Base-by-base conservation (phyloP, 92 coral and sea anemone species). In the Muricea muricata region DNA sequence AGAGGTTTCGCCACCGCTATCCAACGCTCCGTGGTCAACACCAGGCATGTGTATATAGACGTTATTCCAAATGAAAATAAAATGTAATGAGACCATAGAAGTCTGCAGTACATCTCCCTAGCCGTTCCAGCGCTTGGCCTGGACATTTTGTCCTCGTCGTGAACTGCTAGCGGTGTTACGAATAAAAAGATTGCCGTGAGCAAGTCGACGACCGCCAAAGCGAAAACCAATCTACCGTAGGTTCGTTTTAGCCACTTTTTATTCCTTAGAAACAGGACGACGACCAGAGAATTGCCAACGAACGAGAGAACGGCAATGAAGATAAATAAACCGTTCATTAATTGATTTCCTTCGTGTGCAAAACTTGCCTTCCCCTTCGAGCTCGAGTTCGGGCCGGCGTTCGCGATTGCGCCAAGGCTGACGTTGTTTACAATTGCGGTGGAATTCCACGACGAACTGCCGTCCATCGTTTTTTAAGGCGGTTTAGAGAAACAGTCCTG, bases 231-330 rank as follows among this genome's bases (percentile, higher is more conserved):
- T 20, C 81, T 3, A 10, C 81, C 81, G 33, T 76, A 76, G 25
- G 81, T 55, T 47, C 60, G 23, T 37, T 52, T 52, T 20, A 76
- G 30, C 81, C 81, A 76, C 37, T 76, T 76, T 32, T 57, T 48
- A 17, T 76, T 76, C 28, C 45, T 67, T 5, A 76, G 26, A 52
- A 76, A 76, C 67, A 76, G 47, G 26, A 76, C 60, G 14, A 76
- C 15, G 45, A 76, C 81, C 18, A 76, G 81, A 12, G 55, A 57
- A 17, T 76, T 76, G 8, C 81, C 81, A 18, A 76, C 15, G 81
- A 76, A 76, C 4, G 81, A 76, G 1, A 76, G 47, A 1, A 52
- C 26, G 13, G 66, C 81, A 2, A 57, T 37, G 39, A 76, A 76
- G 12, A 76, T 29, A 17, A 76, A 76, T 7, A 76, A 13, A 12